A percentile compares a stretch with the other conserved stretches of the same genome.
Conservation (phyloP, 2,797 vertebrate genomes). For the Meda fulgida region DNA sequence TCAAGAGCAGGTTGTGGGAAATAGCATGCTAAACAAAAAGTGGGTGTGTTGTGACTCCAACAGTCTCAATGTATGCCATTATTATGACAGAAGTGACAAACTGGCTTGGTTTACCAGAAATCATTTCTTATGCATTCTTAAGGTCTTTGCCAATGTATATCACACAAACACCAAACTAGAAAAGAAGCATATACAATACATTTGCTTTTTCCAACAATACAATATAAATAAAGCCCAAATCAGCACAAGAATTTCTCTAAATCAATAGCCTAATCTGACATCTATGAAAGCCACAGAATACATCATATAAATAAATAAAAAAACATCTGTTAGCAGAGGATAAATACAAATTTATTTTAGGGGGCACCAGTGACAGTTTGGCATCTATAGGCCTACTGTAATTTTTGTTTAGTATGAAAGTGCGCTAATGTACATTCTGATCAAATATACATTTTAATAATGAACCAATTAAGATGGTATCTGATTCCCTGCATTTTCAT, state of each 20-base stretch:
- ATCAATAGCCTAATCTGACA: not conserved
- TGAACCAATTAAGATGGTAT: not conserved
- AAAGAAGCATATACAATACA: not conserved
- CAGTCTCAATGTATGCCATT: constrained; percentile 18
- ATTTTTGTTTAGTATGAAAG: not conserved
- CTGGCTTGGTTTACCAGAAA: constrained; percentile 28
- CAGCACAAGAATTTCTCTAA: not conserved
- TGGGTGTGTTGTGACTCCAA: constrained; percentile 28
- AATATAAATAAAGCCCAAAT: not conserved
- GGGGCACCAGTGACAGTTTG: not conserved
- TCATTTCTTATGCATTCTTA: not conserved
- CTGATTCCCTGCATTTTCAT: not conserved
- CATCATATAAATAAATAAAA: not conserved
- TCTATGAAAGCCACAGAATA: not conserved
- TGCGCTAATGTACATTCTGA: not conserved
- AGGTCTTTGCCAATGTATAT: not conserved
- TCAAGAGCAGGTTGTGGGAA: constrained; percentile 41
- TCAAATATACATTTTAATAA: not conserved
- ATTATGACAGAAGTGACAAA: constrained; percentile 35
- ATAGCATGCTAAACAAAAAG: constrained; percentile 42
- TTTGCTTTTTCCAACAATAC: not conserved
- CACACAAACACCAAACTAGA: constrained; percentile 5
- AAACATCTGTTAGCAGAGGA: not conserved
- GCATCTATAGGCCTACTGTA: not conserved
- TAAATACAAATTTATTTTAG: not conserved